Conservation (phyloP, 2,888 invertebrate genomes). For the Tuta absoluta region DNA sequence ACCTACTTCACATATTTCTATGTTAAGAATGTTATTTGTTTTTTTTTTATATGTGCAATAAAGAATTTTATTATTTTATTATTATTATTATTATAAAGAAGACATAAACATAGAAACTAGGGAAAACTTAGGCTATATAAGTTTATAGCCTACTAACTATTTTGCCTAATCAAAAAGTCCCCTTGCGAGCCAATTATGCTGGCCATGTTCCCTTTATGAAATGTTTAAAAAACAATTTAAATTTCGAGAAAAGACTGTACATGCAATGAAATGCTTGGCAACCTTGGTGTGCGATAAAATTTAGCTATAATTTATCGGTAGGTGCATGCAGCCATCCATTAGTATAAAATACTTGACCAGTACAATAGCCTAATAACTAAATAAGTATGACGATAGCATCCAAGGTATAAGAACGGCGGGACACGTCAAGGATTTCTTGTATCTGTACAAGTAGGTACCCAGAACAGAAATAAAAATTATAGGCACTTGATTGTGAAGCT, state of each 20-base stretch:
- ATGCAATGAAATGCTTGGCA: background rate
- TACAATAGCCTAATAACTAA: constrained; percentile 2
- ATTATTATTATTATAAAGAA: too few species aligned
- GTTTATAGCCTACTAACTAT: too few species aligned
- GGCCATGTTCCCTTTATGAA: too few species aligned
- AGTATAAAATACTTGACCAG: background rate
- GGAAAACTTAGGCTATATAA: too few species aligned
- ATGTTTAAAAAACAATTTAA: too few species aligned
- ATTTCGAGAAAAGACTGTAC: background rate
- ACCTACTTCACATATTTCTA: too few species aligned
- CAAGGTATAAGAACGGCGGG: constrained; percentile 14
- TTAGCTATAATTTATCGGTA: background rate
- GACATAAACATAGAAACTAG: too few species aligned
- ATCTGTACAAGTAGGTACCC: background rate
- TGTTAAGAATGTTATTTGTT: too few species aligned
- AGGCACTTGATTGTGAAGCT: background rate
- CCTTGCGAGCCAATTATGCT: too few species aligned
- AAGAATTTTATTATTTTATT: too few species aligned
- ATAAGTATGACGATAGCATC: constrained; percentile 4
- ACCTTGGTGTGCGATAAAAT: background rate
- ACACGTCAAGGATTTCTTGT: constrained; percentile 13
- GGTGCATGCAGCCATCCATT: background rate
- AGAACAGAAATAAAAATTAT: background rate
- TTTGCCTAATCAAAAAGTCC: too few species aligned
- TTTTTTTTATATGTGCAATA: too few species aligned